Percentiles rank a stretch among this genome's conserved stretches.
Evolutionary conservation across 2,888 invertebrate species (phyloP).

Genomic region (Campoplex nolae): DNA sequence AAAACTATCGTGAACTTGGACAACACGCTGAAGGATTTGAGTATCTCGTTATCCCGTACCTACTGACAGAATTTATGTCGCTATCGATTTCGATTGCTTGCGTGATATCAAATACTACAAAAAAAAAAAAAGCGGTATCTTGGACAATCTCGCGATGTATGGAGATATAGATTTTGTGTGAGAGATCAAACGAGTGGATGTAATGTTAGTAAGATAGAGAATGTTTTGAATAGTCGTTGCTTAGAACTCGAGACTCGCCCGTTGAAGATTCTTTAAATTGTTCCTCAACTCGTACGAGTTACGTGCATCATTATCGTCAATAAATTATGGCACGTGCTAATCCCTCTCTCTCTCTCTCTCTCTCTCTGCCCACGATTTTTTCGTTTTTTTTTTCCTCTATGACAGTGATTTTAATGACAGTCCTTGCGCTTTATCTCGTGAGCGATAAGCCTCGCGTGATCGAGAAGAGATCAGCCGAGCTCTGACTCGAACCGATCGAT

Average conservation of each 20-base stretch:
- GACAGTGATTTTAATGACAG: conserved; percentile 12
- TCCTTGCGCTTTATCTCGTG: conserved; percentile 7
- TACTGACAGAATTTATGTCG: conserved; percentile 42
- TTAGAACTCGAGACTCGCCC: conserved; percentile 29
- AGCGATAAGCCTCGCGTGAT: conserved; percentile 48
- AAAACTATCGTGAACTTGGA: conserved; percentile 17
- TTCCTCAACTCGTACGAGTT: conserved; percentile 13
- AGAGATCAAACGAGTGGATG: conserved; percentile 39
- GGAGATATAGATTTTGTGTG: conserved; percentile 22
- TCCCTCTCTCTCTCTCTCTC: conserved; percentile 56
- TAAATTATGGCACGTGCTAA: conserved; percentile 65
- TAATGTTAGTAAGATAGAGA: conserved; percentile 46
- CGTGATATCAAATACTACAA: conserved; percentile 22
- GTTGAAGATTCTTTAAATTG: conserved; percentile 34
- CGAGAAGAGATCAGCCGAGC: conserved; percentile 29
- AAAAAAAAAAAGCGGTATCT: neutral
- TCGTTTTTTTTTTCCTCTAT: conserved; percentile 41
- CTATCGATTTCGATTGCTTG: conserved; percentile 45
- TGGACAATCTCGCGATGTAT: conserved; percentile 13
- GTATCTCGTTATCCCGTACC: conserved; percentile 48
- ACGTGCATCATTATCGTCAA: conserved; percentile 30
- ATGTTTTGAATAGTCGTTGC: conserved; percentile 27
- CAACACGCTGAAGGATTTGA: conserved; percentile 16
- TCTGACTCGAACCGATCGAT: conserved; percentile 34
- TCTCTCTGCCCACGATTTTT: conserved; percentile 13